phyloP scores from a whole-genome alignment of 2,888 invertebrate species.

The Himalopsyche tibetana region DNA sequence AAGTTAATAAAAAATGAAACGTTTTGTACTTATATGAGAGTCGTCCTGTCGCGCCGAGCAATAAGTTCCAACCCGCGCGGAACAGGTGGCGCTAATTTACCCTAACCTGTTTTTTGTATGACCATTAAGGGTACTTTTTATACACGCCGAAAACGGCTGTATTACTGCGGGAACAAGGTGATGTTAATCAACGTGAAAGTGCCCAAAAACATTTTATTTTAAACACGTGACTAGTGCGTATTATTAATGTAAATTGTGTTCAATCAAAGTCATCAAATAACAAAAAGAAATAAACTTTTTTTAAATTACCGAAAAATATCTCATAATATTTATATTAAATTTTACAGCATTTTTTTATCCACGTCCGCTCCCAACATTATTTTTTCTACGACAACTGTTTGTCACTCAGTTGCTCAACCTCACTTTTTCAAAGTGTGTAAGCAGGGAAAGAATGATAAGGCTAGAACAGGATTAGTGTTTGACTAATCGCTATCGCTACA shows the following conservation, averaged over 20 bases:
- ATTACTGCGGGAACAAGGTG: background rate
- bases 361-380: too few species aligned
- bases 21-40: background rate
- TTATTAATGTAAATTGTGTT: background rate
- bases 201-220: background rate
- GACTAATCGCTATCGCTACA: too few species aligned
- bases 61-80: conserved; percentile 14
- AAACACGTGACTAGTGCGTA: background rate
- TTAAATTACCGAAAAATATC: too few species aligned
- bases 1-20: conserved; percentile 34
- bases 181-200: conserved; percentile 13
- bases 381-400: too few species aligned
- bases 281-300: background rate
- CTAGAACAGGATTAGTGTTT: too few species aligned
- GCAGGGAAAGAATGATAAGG: too few species aligned
- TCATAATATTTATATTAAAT: too few species aligned
- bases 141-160: background rate
- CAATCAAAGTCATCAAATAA: background rate
- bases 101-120: conserved; percentile 25
- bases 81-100: conserved; percentile 20
- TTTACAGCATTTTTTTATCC: too few species aligned
- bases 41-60: conserved; percentile 15
- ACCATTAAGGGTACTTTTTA: conserved; percentile 20
- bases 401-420: too few species aligned
- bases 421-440: too few species aligned